Conservation (phyloP, 2,797 vertebrate genomes). For the Crenichthys baileyi region DNA sequence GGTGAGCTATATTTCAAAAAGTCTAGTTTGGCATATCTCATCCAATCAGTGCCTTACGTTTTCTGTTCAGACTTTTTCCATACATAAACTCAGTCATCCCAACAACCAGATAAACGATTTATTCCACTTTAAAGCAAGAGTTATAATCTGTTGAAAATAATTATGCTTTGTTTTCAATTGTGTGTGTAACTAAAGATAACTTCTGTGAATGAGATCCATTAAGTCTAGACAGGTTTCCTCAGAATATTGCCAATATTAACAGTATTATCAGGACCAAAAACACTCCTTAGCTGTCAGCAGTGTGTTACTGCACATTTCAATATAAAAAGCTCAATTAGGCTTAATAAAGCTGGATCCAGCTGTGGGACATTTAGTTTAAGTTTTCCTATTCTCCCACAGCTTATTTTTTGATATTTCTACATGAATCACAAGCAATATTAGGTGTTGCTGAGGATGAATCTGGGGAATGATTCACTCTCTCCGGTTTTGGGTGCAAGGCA, state of each 20-base stretch:
- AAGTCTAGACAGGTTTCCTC: background rate
- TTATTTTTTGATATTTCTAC: conserved; percentile 60
- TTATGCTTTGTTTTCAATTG: background rate
- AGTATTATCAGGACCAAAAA: background rate
- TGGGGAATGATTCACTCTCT: conserved; percentile 75
- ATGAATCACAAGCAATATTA: conserved; percentile 78
- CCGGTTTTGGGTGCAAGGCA: conserved; percentile 58
- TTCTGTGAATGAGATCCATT: background rate
- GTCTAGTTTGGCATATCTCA: background rate
- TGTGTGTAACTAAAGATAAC: conserved; percentile 1
- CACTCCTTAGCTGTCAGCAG: conserved; percentile 10
- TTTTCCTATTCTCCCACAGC: conserved; percentile 58
- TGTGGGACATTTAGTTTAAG: conserved; percentile 48
- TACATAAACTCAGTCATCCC: background rate
- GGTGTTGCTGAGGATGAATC: conserved; percentile 73
- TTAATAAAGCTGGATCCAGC: conserved; percentile 59
- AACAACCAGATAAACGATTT: background rate
- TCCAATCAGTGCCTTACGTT: background rate
- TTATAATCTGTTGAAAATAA: background rate
- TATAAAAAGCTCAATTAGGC: conserved; percentile 50
- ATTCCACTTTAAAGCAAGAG: background rate
- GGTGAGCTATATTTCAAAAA: background rate
- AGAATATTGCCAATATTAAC: background rate
- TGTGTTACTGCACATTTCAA: conserved; percentile 16
- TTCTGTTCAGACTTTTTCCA: background rate